phyloP scores from a whole-genome alignment of 1,140 invertebrate species.

The Pseudachorutes palmiensis region DNA sequence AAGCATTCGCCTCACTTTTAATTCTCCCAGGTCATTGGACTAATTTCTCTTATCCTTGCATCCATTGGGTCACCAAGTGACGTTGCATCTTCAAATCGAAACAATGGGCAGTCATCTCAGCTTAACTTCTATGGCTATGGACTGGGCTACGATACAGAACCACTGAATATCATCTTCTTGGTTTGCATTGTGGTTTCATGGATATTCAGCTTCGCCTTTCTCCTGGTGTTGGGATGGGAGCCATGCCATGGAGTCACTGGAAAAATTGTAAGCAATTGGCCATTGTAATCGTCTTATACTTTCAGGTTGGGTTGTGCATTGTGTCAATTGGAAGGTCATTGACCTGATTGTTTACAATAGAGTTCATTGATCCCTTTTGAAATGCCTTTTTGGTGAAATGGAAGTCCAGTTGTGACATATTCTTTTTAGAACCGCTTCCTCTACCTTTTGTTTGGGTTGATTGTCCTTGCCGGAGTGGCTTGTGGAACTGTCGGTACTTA shows the following conservation, averaged over 20 bases:
- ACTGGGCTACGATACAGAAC: background rate
- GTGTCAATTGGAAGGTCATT: too few relatives aligned
- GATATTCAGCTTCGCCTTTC: background rate
- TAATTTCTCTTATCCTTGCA: too few relatives aligned
- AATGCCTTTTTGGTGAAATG: too few relatives aligned
- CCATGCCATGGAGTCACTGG: background rate
- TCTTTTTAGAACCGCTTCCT: background rate
- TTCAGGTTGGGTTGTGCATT: too few relatives aligned
- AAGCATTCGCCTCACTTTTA: too few relatives aligned
- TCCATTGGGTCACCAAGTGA: too few relatives aligned
- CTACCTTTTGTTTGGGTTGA: background rate
- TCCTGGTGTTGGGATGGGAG: background rate
- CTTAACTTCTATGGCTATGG: background rate
- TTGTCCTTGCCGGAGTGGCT: background rate
- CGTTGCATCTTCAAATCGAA: too few relatives aligned
- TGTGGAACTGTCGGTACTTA: background rate
- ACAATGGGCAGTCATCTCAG: background rate
- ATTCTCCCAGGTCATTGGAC: too few relatives aligned
- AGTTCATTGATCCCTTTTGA: too few relatives aligned
- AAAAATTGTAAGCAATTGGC: background rate
- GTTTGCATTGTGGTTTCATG: background rate
- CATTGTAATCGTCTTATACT: too few relatives aligned
- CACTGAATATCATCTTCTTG: background rate
- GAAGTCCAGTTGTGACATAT: too few relatives aligned
- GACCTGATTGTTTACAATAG: too few relatives aligned